Evolutionary conservation across 1,140 invertebrate species (phyloP), one percentile per base, ranked within the genome.

Genomic region (Heterodera carotae): DNA sequence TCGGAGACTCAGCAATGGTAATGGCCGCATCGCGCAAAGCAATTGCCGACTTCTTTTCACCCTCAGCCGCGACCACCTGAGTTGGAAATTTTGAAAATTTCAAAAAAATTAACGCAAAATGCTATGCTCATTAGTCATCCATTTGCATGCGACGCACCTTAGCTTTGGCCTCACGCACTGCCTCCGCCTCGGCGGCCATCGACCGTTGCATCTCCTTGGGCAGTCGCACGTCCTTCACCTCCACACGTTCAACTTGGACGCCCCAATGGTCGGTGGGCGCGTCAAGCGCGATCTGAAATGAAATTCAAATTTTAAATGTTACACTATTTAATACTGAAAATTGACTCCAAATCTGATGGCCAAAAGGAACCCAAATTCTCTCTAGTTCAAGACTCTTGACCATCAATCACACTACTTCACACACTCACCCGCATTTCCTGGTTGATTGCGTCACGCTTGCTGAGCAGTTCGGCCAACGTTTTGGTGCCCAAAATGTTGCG

Each of bases 371-470:
- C n/a, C n/a, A n/a, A n/a, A n/a, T n/a, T n/a, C n/a, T n/a, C n/a
- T n/a, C n/a, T n/a, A n/a, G n/a, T n/a, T n/a, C n/a, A n/a, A n/a
- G n/a, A n/a, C n/a, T n/a, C n/a, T n/a, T n/a, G n/a, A n/a, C n/a
- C n/a, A n/a, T n/a, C n/a, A n/a, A n/a, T n/a, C n/a, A n/a, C n/a
- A n/a, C n/a, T n/a, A n/a, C n/a, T n/a, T n/a, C n/a, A n/a, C n/a
- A n/a, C 36, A 6, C 36, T 5, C 64, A 64, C 67, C 66, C 70
- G 75, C 93, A 96, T 94, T 76, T 92, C 91, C 86, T 92, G 92
- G 43, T 93, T 94, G 78, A 98, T 97, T 6, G 92, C 91, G 88
- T 97, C 95, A 31, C 95, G 90, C 84, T 98, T 95, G 3, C 93
- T 93, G 2, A 97, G 89, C 74, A 96, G 93, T 89, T 96, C 94